These are phyloP conservation scores for Amphipoea lucens DNA, from an alignment of 2,888 invertebrate species.

Conservation along the genomic window DNA sequence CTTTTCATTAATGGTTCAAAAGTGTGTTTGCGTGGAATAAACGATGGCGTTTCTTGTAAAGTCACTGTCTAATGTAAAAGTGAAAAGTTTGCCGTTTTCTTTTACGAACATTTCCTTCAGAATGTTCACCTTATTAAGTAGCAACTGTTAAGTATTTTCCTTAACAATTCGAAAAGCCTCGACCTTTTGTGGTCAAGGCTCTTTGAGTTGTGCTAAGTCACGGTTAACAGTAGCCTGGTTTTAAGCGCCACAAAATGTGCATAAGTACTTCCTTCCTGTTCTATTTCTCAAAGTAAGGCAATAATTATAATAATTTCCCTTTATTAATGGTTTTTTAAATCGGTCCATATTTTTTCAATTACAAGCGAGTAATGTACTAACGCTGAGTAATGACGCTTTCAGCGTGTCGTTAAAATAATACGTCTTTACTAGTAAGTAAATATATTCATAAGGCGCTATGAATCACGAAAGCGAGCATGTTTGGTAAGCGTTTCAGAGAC, in stretches of 20 bases:
- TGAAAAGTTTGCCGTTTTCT: constrained; percentile 68
- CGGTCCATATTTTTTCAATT: constrained; percentile 62
- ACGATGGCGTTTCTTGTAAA: constrained; percentile 73
- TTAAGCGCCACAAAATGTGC: constrained; percentile 43
- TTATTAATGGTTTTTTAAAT: constrained; percentile 57
- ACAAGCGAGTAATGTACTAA: constrained; percentile 46
- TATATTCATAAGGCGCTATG: constrained; percentile 70
- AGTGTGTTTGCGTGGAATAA: constrained; percentile 80
- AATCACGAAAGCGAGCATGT: constrained; percentile 73
- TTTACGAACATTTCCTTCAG: constrained; percentile 54
- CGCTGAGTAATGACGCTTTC: constrained; percentile 63
- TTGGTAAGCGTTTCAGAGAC: constrained; percentile 55
- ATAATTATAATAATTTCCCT: constrained; percentile 54
- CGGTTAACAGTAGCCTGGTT: constrained; percentile 13
- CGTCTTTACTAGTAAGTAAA: constrained; percentile 71
- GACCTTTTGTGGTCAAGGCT: constrained; percentile 59
- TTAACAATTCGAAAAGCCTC: constrained; percentile 50
- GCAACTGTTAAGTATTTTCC: constrained; percentile 56
- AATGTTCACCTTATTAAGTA: constrained; percentile 57
- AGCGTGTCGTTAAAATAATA: constrained; percentile 72
- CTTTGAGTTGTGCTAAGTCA: constrained; percentile 53
- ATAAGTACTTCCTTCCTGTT: constrained; percentile 51
- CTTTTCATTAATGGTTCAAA: constrained; percentile 85
- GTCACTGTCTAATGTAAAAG: constrained; percentile 72
- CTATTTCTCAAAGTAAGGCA: constrained; percentile 31